Base-by-base conservation (phyloP, 2,888 invertebrate genomes). In the Erannis defoliaria region DNA sequence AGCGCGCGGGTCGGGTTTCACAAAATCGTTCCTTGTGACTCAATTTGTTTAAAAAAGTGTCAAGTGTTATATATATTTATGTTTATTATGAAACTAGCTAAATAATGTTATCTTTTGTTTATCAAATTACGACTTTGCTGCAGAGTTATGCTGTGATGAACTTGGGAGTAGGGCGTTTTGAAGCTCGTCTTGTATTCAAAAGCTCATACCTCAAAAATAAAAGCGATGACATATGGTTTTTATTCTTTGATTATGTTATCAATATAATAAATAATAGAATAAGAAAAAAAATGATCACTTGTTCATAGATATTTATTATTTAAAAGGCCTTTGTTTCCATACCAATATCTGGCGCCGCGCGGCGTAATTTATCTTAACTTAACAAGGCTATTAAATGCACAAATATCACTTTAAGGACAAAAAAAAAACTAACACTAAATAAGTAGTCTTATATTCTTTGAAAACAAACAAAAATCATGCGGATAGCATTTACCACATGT, bases 381-480 rank as follows among this genome's bases (percentile, higher is more conserved):
- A 35, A 35, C 14, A 35, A 14, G 35, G 35, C 14, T 35, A 31
- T 31, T 31, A 31, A 31, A 31, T 31, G 31, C 31, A 8, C 31
- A 35, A 54, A 54, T 54, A 54, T 43, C 54, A 54, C 31, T 54
- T 43, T 54, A 31, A 43, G 42, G 29, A n/a, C 29, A 29, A 43
- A 54, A 54, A 54, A 31, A 33, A 33, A 54, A 54, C 18, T 54
- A 54, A 43, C 54, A 42, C 54, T 43, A 43, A 54, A 54, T 54
- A 54, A 54, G 54, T 54, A 54, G 42, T 54, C 43, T 43, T 54
- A 54, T 54, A 54, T 54, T 43, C 54, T 54, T 54, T 54, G 14
- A 54, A 54, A 54, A 54, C 43, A 54, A 54, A 45, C 31, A 54
- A 54, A 42, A 54, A 54, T 43, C 54, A 54, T 54, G 31, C 29